A percentile compares a stretch with the other conserved stretches of the same genome.
phyloP scores from a whole-genome alignment of 2,888 invertebrate species.

The Xylocampa areola region DNA sequence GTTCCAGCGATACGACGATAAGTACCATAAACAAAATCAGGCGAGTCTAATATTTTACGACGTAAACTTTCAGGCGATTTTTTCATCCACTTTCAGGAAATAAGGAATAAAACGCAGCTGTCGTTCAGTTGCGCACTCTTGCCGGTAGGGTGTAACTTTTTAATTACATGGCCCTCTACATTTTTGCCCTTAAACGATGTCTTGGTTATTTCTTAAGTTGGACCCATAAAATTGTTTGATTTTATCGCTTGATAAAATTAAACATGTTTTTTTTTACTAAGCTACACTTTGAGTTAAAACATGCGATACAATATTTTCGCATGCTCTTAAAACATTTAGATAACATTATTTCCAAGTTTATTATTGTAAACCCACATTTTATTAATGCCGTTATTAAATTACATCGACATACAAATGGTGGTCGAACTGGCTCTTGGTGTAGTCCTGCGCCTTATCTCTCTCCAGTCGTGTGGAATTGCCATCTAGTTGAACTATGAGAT shows the following conservation, averaged over 20 bases:
- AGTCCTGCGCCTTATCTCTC: too few relatives aligned
- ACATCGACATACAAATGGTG: too few relatives aligned
- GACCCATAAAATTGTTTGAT: slow-evolving; percentile 50
- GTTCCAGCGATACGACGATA: slow-evolving; percentile 27
- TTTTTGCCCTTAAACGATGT: slow-evolving; percentile 50
- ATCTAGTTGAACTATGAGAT: too few relatives aligned
- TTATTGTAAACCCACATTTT: too few relatives aligned
- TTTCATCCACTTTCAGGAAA: slow-evolving; percentile 52
- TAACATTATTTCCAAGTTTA: too few relatives aligned
- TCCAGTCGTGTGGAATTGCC: too few relatives aligned
- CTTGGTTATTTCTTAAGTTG: slow-evolving; percentile 54
- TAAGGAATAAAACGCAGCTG: slow-evolving; percentile 60
- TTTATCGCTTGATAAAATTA: slow-evolving; percentile 37
- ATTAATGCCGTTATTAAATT: too few relatives aligned
- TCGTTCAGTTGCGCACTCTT: slow-evolving; percentile 56
- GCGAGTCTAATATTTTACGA: slow-evolving; percentile 50
- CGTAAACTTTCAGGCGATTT: slow-evolving; percentile 47
- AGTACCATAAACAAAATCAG: slow-evolving; percentile 50
- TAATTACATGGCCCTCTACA: slow-evolving; percentile 52
- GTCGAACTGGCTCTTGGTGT: too few relatives aligned
- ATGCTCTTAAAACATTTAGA: too few relatives aligned
- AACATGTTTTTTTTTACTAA: slow-evolving; percentile 17
- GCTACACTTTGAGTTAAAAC: too few relatives aligned
- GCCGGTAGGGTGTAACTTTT: slow-evolving; percentile 60
- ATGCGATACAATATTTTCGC: too few relatives aligned